Percentiles rank a stretch among this genome's conserved stretches.
phyloP scores from a whole-genome alignment of 2,113 vertebrate species.

The Sander lucioperca region DNA sequence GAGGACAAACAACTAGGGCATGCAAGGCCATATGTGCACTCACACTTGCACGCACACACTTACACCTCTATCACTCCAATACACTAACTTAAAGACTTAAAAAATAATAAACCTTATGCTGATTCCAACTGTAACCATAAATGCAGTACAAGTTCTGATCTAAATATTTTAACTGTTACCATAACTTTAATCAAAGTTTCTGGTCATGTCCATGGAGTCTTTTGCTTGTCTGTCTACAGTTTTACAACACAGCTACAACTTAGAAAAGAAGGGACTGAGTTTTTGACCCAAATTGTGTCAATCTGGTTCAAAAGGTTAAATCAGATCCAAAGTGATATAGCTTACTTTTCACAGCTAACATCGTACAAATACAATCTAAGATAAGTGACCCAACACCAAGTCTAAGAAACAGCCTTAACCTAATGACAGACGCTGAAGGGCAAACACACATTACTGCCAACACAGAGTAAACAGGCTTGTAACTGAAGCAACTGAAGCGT shows the following conservation, averaged over 20 bases:
- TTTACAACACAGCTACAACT: neutral
- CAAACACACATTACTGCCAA: constrained; percentile 24
- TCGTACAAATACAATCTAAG: neutral
- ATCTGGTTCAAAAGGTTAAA: neutral
- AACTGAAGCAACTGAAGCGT: constrained; percentile 15
- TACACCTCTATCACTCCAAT: neutral
- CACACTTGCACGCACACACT: neutral
- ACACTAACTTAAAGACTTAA: neutral
- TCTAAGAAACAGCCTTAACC: neutral
- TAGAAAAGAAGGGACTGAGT: no score
- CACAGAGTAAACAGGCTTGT: constrained; percentile 32
- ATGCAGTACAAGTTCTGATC: neutral
- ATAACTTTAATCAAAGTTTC: neutral
- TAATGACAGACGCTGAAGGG: constrained; percentile 7
- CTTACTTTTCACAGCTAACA: constrained; percentile 2
- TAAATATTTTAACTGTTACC: neutral
- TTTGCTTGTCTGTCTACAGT: neutral
- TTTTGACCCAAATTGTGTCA: neutral
- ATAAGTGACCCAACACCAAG: neutral
- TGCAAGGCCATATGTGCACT: constrained; percentile 37
- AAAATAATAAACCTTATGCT: neutral
- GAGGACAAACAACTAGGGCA: constrained; percentile 75
- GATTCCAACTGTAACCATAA: neutral
- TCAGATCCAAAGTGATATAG: neutral
- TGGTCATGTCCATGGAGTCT: neutral